Evolutionary conservation across 2,113 vertebrate species (phyloP).

Genomic region (Raja brachyura): DNA sequence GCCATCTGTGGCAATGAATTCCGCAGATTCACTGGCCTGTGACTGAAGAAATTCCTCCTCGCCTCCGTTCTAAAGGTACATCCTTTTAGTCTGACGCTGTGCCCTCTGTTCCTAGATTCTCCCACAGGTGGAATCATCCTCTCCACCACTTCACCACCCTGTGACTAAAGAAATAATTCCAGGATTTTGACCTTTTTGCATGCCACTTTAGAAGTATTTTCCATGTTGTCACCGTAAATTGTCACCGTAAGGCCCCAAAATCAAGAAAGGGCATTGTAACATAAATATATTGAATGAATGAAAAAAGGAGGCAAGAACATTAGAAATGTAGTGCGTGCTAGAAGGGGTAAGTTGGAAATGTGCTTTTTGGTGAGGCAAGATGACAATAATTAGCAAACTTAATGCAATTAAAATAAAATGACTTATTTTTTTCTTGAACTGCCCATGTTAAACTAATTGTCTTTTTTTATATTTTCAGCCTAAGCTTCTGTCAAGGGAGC

Average conservation of each 20-base stretch:
- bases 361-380: not conserved
- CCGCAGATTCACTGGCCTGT: too few relatives aligned
- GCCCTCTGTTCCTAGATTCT: too few relatives aligned
- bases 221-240: not conserved
- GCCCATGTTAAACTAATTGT: not conserved
- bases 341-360: not conserved
- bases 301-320: not conserved
- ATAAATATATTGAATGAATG: not conserved
- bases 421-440: not conserved
- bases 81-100: too few relatives aligned
- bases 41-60: too few relatives aligned
- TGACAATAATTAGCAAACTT: not conserved
- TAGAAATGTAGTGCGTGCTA: too few relatives aligned
- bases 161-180: not conserved
- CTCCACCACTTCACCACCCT: too few relatives aligned
- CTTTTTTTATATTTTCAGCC: constrained; percentile 61
- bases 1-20: too few relatives aligned
- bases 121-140: too few relatives aligned
- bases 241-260: not conserved
- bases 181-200: not conserved
- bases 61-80: too few relatives aligned
- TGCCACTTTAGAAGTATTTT: not conserved
- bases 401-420: not conserved
- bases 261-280: not conserved
- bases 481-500: constrained; percentile 84